Evolutionary conservation across 1,140 invertebrate species (phyloP), one percentile per base, ranked within the genome.

Genomic region (Hylyphantes graminicola): DNA sequence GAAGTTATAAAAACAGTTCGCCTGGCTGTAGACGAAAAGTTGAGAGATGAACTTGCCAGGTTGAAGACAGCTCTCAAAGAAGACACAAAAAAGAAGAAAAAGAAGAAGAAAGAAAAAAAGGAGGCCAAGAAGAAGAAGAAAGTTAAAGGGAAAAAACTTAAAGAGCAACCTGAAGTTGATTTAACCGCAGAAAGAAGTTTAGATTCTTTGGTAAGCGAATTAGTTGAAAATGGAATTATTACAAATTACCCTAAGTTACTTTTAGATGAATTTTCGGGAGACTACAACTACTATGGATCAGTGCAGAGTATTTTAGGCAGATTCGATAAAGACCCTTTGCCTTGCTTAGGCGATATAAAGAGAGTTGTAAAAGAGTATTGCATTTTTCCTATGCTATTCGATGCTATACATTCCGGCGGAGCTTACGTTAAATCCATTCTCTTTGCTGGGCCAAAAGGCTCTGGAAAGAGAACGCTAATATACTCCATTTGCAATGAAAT

Each of bases 111-210:
- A 48, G 59, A 61, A 0, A 93, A 93, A 0, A 95, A 95, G 90
- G 86, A 90, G 85, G 68, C 76, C 35, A 86, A n/a, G 75, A 89
- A 97, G 95, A 88, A 95, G 94, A 75, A 74, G 12, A 35, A 61
- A 10, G 72, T 72, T 19, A 50, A 50, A 6, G 64, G 64, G 35
- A 83, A 83, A 48, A 85, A 89, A 87, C 93, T 92, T 86, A 97
- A 96, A 89, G 96, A 95, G 88, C 97, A 96, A 88, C 97, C 96
- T 89, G 96, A 97, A 88, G 98, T 98, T 89, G 97, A 98, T 91
- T 90, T 98, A 59, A 98, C 97, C n/a, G 95, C 96, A 0, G 96
- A 98, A 50, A 92, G 96, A 87, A 96, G 95, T 0, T 93, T 93
- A 0, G 95, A 97, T 89, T 97, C 95, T 0, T 90, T 98, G 0